Conservation (phyloP, 2,888 invertebrate species). For the Tachina fera region DNA sequence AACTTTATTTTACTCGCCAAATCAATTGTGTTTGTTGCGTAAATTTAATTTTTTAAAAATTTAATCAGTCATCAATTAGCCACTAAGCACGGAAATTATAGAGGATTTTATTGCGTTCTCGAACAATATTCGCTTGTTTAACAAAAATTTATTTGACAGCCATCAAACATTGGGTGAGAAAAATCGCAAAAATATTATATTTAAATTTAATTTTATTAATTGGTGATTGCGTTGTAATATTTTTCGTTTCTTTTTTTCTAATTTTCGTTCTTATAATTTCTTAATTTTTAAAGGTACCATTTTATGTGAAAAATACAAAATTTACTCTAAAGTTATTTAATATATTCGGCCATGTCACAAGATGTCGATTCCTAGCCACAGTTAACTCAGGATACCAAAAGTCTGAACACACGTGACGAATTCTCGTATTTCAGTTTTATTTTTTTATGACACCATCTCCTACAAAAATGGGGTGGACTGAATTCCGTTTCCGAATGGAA, state of each 20-base stretch:
- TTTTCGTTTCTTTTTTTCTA: no score
- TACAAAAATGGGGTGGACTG: no score
- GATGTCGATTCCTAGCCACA: no score
- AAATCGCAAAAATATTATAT: conserved; percentile 19
- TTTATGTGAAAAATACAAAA: background rate
- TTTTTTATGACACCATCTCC: no score
- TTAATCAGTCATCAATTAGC: background rate
- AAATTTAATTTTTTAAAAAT: conserved; percentile 4
- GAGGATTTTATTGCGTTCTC: conserved; percentile 44
- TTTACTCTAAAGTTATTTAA: no score
- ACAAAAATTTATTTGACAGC: conserved; percentile 34
- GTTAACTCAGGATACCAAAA: no score
- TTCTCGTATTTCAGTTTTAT: no score
- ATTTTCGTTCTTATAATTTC: no score
- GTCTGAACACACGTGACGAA: no score
- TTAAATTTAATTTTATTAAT: background rate
- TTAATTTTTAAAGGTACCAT: background rate
- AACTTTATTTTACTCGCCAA: background rate
- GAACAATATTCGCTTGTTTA: conserved; percentile 16
- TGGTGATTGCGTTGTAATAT: conserved; percentile 16
- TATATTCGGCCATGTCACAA: no score
- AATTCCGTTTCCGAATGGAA: no score
- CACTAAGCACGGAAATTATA: conserved; percentile 4
- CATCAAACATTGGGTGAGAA: conserved; percentile 61
- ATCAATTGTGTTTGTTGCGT: conserved; percentile 1